Conservation (phyloP, 2,113 vertebrate genomes). For the Astur gentilis region DNA sequence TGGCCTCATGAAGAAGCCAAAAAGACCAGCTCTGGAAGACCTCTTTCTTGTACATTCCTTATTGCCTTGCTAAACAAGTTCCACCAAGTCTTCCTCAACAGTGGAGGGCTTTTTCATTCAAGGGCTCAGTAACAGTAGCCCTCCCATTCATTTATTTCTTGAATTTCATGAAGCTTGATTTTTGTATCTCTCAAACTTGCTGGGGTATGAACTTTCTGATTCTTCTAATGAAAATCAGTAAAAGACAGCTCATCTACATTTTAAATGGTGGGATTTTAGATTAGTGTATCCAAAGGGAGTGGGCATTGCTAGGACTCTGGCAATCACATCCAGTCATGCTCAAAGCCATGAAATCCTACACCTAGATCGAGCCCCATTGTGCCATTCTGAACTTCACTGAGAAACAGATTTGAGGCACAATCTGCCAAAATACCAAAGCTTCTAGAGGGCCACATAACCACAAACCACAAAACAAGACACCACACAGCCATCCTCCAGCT, state of each 20-base stretch:
- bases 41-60: not conserved
- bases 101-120: not conserved
- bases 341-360: not conserved
- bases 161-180: not conserved
- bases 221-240: not conserved
- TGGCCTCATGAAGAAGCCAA: not conserved
- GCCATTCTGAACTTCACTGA: not conserved
- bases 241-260: not conserved
- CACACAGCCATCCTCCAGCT: rapidly evolving
- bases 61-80: not conserved
- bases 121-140: not conserved
- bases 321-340: not conserved
- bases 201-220: not conserved
- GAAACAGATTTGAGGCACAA: not conserved
- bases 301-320: not conserved
- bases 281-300: not conserved
- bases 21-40: not conserved
- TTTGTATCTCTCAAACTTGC: not conserved
- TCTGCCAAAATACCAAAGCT: not conserved
- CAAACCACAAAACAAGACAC: not conserved
- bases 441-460: not conserved
- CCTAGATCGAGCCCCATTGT: not conserved
- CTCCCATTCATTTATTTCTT: not conserved
- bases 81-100: not conserved
- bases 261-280: not conserved